phyloP scores from a whole-genome alignment of 2,888 invertebrate genomes.

The Drosophila lacicola region DNA sequence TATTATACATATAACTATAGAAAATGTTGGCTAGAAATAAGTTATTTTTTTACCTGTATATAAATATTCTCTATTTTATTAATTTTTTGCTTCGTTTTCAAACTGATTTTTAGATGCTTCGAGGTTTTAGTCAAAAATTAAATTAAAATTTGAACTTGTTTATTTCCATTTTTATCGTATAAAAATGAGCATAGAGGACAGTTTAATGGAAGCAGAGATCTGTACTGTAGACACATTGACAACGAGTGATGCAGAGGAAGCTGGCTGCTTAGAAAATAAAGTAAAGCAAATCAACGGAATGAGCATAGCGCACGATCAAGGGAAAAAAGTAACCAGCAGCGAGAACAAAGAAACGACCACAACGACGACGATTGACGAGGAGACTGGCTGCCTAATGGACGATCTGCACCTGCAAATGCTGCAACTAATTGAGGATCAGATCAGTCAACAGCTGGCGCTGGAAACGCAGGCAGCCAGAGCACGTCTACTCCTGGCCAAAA shows the following conservation, averaged over 20 bases:
- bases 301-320: neutral
- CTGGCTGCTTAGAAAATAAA: neutral
- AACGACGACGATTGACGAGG: neutral
- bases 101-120: neutral
- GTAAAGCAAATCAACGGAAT: neutral
- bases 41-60: no score
- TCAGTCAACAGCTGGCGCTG: slow-evolving; percentile 15
- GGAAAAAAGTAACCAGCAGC: neutral
- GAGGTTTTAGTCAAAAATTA: slow-evolving; percentile 35
- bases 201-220: neutral
- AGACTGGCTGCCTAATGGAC: slow-evolving; percentile 36
- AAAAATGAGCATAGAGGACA: slow-evolving; percentile 20
- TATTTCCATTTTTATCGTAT: slow-evolving; percentile 1
- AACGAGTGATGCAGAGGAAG: neutral
- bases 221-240: neutral
- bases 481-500: slow-evolving; percentile 43
- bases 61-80: no score
- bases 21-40: no score
- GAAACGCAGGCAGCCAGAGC: slow-evolving; percentile 31
- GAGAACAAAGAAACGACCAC: neutral
- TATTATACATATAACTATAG: no score
- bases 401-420: slow-evolving; percentile 43
- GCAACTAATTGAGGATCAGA: slow-evolving; percentile 46
- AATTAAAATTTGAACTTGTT: slow-evolving; percentile 8
- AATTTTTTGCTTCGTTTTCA: neutral